These are phyloP conservation scores for Dendrocincla tyrannina DNA, from an alignment of 2,797 vertebrate genomes.

Conservation along the genomic window DNA sequence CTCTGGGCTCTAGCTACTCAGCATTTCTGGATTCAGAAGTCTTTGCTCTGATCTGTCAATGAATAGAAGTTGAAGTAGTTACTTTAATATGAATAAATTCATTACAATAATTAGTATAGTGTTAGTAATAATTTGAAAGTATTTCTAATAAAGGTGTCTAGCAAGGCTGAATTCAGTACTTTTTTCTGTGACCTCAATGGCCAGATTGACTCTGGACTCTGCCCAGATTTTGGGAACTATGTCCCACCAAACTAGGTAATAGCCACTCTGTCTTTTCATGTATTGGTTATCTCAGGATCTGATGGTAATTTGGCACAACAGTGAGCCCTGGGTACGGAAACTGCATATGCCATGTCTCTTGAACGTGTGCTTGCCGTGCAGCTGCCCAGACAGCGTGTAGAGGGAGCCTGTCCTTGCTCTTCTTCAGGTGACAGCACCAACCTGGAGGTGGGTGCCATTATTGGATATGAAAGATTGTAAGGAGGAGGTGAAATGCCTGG, in stretches of 20 bases:
- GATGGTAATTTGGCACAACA: background rate
- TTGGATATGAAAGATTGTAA: background rate
- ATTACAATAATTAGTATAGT: background rate
- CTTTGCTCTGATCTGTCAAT: background rate
- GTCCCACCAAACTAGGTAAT: background rate
- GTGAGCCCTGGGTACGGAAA: background rate
- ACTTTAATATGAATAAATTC: background rate
- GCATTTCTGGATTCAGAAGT: background rate
- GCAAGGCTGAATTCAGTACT: background rate
- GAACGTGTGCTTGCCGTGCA: background rate
- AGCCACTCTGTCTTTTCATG: background rate
- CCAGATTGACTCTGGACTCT: no score
- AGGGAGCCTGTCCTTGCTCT: background rate
- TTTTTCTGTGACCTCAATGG: background rate
- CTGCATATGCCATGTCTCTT: background rate
- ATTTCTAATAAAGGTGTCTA: background rate
- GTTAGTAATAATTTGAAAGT: background rate
- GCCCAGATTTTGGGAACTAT: background rate
- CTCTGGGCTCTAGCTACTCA: background rate
- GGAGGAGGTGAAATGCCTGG: background rate
- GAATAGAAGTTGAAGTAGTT: background rate
- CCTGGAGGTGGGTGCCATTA: background rate
- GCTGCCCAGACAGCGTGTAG: fast-evolving
- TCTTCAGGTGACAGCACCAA: background rate
- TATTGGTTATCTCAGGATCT: background rate